These are phyloP conservation scores for Tillus elongatus DNA, from an alignment of 2,888 invertebrate genomes.

Conservation along the genomic window DNA sequence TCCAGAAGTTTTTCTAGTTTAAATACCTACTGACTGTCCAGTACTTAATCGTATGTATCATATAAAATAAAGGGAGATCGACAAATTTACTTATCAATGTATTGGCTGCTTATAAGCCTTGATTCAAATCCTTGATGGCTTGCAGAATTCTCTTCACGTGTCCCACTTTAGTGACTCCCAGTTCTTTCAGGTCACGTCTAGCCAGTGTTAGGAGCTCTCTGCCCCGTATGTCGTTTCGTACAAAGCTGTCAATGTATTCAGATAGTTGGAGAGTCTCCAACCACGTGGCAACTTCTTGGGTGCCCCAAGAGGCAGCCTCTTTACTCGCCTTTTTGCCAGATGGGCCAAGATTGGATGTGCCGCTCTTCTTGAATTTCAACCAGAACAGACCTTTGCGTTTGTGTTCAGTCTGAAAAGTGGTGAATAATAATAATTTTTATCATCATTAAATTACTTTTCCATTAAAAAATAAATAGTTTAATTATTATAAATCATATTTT, in stretches of 20 bases:
- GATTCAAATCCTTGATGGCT: slow-evolving; percentile 73
- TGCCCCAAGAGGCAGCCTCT: slow-evolving; percentile 63
- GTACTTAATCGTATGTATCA: too few species aligned
- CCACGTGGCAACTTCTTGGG: slow-evolving; percentile 85
- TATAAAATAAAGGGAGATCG: too few species aligned
- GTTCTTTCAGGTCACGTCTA: slow-evolving; percentile 76
- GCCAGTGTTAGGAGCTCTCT: slow-evolving; percentile 80
- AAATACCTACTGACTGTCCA: too few species aligned
- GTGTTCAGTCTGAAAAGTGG: slow-evolving; percentile 39
- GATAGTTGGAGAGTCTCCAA: slow-evolving; percentile 77
- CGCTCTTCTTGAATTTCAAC: slow-evolving; percentile 52
- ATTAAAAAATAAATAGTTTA: too few species aligned
- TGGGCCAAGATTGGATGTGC: slow-evolving; percentile 41
- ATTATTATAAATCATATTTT: too few species aligned
- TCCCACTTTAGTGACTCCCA: slow-evolving; percentile 91
- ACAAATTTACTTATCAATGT: too few species aligned
- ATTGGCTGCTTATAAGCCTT: slow-evolving; percentile 30
- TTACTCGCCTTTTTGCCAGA: slow-evolving; percentile 44
- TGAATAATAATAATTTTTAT: too few species aligned
- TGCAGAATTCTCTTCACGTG: slow-evolving; percentile 92
- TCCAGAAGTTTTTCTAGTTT: too few species aligned
- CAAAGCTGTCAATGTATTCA: slow-evolving; percentile 86
- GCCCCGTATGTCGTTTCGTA: slow-evolving; percentile 85
- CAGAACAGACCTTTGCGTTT: slow-evolving; percentile 57
- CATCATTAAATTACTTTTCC: too few species aligned